phyloP scores from a whole-genome alignment of 2,797 vertebrate genomes.

The Zalophus californianus region DNA sequence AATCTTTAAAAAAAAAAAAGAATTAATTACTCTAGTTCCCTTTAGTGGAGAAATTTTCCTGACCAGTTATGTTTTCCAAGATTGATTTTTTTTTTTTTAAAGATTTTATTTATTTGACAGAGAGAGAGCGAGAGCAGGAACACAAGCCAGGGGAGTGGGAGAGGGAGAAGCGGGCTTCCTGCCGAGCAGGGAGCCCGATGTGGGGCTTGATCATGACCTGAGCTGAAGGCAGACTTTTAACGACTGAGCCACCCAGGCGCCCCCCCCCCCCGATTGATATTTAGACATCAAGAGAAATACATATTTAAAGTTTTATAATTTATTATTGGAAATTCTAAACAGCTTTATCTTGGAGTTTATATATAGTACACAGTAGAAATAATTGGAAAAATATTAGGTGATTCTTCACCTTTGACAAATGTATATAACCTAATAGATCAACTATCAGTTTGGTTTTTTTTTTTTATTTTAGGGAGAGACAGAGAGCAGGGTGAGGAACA shows the following conservation, averaged over 20 bases:
- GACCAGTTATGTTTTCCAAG: conserved; percentile 19
- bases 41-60: conserved; percentile 13
- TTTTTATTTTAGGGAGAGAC: not conserved
- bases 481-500: not conserved
- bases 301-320: conserved; percentile 36
- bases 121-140: no score
- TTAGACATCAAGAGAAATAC: conserved; percentile 5
- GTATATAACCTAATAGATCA: conserved; percentile 59
- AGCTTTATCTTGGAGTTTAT: conserved; percentile 37
- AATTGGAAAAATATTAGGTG: conserved; percentile 38
- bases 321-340: conserved; percentile 35
- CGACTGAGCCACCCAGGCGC: no score
- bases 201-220: no score
- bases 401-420: conserved; percentile 32
- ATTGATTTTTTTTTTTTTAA: not conserved
- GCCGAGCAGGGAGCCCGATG: no score
- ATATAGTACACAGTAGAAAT: not conserved
- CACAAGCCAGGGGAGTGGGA: no score
- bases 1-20: not conserved
- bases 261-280: not conserved
- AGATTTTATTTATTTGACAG: no score
- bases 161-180: no score
- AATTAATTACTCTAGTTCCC: not conserved
- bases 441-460: not conserved
- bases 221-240: no score